A percentile compares a stretch with the other conserved stretches of the same genome.
Evolutionary conservation across 2,113 vertebrate genomes (phyloP).

Genomic region (Galemys pyrenaicus): DNA sequence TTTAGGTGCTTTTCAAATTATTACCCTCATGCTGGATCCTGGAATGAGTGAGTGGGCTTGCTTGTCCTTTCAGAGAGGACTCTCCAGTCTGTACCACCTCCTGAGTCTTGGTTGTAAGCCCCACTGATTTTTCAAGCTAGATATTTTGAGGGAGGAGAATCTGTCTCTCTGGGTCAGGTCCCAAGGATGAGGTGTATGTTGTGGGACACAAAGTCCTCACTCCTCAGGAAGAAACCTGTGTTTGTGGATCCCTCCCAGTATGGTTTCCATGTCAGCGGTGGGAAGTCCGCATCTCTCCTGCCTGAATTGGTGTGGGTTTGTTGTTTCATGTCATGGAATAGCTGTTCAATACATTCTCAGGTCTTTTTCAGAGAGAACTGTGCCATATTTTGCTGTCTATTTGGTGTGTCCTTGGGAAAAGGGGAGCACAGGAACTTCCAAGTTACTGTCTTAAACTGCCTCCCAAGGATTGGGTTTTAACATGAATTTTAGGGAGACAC

Average conservation of each 20-base stretch:
- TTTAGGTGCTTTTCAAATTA: no score
- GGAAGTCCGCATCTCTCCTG: not conserved
- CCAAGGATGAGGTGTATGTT: not conserved
- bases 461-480: not conserved
- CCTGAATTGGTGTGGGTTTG: not conserved
- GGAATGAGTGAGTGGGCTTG: no score
- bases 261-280: not conserved
- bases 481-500: not conserved
- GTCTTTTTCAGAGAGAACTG: not conserved
- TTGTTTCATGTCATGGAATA: not conserved
- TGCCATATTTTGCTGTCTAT: no score
- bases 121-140: no score
- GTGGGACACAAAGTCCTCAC: not conserved
- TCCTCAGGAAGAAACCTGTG: not conserved
- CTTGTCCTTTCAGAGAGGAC: no score
- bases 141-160: not conserved
- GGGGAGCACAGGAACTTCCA: not conserved
- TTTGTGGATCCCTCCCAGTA: not conserved
- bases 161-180: not conserved
- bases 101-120: not conserved
- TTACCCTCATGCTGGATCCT: no score
- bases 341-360: not conserved
- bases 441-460: not conserved
- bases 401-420: not conserved
- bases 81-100: not conserved